phyloP scores from a whole-genome alignment of 2,888 invertebrate genomes.

The Stenolophus ochropezus region DNA sequence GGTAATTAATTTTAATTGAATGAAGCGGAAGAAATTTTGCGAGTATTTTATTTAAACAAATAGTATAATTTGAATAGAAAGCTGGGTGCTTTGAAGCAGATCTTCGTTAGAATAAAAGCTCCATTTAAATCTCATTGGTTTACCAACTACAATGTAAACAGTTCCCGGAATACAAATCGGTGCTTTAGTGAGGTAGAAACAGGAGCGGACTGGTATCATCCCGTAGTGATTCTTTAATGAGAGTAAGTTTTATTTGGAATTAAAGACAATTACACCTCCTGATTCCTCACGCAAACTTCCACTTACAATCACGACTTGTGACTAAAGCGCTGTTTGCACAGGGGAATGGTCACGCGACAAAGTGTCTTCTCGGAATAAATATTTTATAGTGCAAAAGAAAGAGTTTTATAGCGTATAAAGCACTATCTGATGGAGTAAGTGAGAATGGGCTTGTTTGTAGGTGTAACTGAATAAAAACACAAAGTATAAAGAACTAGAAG shows the following conservation, averaged over 20 bases:
- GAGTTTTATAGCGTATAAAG: neutral
- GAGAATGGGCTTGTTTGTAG: neutral
- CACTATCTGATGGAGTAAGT: neutral
- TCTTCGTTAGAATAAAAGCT: conserved; percentile 1
- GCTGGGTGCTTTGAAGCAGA: neutral
- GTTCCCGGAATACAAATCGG: conserved; percentile 12
- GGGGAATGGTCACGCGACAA: neutral
- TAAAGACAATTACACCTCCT: conserved; percentile 18
- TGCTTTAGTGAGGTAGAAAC: neutral
- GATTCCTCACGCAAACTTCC: conserved; percentile 6
- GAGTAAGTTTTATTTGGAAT: conserved; percentile 9
- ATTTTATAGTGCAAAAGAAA: neutral
- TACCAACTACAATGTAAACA: neutral
- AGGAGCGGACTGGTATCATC: neutral
- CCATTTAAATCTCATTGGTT: neutral
- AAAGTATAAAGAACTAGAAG: neutral
- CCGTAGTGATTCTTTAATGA: conserved; percentile 15
- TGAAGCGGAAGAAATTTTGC: neutral
- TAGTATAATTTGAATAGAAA: neutral
- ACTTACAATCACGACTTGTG: neutral
- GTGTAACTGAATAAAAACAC: neutral
- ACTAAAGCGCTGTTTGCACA: neutral
- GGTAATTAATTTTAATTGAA: neutral
- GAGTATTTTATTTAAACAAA: neutral
- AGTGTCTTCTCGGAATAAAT: neutral